Evolutionary conservation across 2,888 invertebrate species (phyloP).

Genomic region (Lagria hirta): DNA sequence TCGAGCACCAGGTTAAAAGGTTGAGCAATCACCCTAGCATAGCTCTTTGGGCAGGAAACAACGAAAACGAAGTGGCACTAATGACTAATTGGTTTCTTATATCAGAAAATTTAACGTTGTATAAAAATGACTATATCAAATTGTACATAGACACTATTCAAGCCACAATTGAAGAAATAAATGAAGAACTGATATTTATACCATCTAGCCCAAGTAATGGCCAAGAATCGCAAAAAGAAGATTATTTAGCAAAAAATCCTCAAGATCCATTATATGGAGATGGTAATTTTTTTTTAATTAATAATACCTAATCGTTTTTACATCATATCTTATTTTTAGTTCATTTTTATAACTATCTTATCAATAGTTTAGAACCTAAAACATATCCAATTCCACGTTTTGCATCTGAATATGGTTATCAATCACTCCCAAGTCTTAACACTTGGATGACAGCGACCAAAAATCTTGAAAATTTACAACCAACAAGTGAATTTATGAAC

Average conservation of each 20-base stretch:
- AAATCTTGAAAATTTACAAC: constrained; percentile 55
- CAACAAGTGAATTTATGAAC: constrained; percentile 63
- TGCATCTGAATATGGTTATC: constrained; percentile 94
- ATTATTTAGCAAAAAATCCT: constrained; percentile 77
- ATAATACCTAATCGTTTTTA: background rate
- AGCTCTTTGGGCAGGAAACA: constrained; percentile 91
- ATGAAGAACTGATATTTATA: constrained; percentile 67
- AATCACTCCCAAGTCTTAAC: constrained; percentile 77
- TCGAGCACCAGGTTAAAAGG: constrained; percentile 77
- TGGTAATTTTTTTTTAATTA: constrained; percentile 56
- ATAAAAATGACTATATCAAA: constrained; percentile 71
- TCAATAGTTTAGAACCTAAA: constrained; percentile 77
- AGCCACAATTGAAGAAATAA: constrained; percentile 63
- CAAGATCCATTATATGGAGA: constrained; percentile 82
- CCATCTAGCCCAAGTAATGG: constrained; percentile 94
- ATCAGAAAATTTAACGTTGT: constrained; percentile 36
- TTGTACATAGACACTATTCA: constrained; percentile 80
- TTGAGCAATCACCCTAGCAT: constrained; percentile 86
- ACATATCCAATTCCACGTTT: constrained; percentile 83
- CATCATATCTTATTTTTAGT: constrained; percentile 56
- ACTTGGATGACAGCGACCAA: constrained; percentile 66
- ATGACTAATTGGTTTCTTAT: constrained; percentile 75
- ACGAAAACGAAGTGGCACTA: constrained; percentile 93
- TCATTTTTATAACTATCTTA: constrained; percentile 86
- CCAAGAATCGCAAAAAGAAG: constrained; percentile 67